Evolutionary conservation across 30 jellyfish, hydroid and myxozoan species (phyloP), one percentile per base, ranked within the genome.

Genomic region (Cassiopea andromeda): DNA sequence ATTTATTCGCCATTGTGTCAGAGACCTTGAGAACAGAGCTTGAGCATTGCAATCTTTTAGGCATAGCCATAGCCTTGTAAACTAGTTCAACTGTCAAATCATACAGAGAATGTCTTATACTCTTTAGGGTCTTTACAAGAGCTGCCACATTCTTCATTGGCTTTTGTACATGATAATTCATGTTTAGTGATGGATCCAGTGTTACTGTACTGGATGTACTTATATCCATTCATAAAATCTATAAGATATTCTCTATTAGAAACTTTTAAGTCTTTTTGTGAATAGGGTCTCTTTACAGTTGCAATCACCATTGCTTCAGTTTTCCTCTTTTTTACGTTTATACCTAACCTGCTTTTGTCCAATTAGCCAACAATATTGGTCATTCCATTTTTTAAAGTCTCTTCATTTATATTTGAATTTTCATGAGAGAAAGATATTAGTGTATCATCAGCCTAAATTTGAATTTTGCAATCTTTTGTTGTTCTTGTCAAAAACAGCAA

Each of bases 341-440:
- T 59, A 19, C 78, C n/a, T 59, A 79, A 46, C 10, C 78, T 47
- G 69, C 60, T 88, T 9, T 79, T 83, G 64, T 88, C 85, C 87
- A 78, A 8, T 92, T 88, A 88, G 27, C 46, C 87, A 69, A 77
- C 81, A 77, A 78, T 79, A 1, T 45, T 78, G 13, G 48, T 67
- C 78, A 83, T 83, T 46, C 69, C 88, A 78, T 68, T 18, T 78
- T 77, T 88, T 69, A 58, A 38, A 49, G 74, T 72, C 86, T 79
- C 78, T 68, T 79, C 93, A 38, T 78, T 88, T 48, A 72, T 46
- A 78, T 67, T 66, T 69, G 75, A 44, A 66, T 84, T 47, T 75
- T 88, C 59, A 83, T 75, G 86, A 72, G 95, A 79, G 67, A 79
- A 88, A 78, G 69, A 88, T 60, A 79, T 61, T 44, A 78, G 93